These are phyloP conservation scores for Caenorhabditis afra DNA, from an alignment of 2,888 invertebrate genomes.

Conservation along the genomic window DNA sequence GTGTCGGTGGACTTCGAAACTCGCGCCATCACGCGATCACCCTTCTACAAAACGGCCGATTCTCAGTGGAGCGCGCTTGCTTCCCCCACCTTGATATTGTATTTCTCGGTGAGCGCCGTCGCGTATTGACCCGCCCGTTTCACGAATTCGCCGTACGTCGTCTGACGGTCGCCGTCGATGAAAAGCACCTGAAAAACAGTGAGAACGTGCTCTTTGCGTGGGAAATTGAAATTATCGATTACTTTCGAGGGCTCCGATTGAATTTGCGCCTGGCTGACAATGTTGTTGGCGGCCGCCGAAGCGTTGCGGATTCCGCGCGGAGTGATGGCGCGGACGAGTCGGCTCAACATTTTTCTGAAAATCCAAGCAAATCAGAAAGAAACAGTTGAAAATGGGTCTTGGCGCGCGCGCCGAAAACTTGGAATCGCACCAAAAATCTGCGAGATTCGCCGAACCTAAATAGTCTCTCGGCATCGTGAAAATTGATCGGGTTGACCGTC, in stretches of 20 bases:
- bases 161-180: constrained; percentile 59
- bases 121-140: constrained; percentile 73
- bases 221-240: background rate
- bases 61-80: background rate
- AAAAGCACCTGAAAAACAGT: constrained; percentile 51
- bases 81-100: constrained; percentile 67
- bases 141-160: constrained; percentile 73
- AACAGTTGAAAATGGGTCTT: no score
- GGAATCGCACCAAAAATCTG: background rate
- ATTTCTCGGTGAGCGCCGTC: constrained; percentile 68
- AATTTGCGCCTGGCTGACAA: constrained; percentile 51
- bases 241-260: constrained; percentile 54
- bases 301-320: constrained; percentile 30
- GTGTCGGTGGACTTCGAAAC: constrained; percentile 75
- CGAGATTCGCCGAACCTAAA: constrained; percentile 17
- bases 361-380: no score
- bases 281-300: constrained; percentile 55
- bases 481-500: constrained; percentile 46
- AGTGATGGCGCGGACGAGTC: constrained; percentile 21
- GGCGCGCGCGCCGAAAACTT: background rate
- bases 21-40: constrained; percentile 77
- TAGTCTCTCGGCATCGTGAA: background rate
- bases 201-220: background rate
- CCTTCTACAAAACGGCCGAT: constrained; percentile 69
- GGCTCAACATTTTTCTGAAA: constrained; percentile 40